These are phyloP conservation scores for Monodelphis domestica DNA, from an alignment of 2,797 vertebrate genomes.

Conservation along the genomic window DNA sequence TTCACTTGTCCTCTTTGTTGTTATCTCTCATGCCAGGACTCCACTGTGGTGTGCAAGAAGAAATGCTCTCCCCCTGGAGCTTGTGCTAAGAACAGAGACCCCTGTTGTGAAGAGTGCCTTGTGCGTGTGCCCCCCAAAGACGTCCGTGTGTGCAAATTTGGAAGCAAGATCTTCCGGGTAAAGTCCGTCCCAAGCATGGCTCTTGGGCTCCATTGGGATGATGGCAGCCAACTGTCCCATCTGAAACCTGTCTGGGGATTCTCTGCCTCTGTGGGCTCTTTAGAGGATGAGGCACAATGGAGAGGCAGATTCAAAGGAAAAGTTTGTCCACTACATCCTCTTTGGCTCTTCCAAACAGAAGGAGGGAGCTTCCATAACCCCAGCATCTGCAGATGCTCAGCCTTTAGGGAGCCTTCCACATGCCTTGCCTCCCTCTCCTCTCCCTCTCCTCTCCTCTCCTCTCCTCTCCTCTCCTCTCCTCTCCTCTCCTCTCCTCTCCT, in stretches of 20 bases:
- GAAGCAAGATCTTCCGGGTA: constrained; percentile 96
- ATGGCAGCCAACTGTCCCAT: background rate
- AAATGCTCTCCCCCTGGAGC: constrained; percentile 88
- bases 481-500: background rate
- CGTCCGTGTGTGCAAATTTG: constrained; percentile 93
- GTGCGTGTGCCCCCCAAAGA: constrained; percentile 90
- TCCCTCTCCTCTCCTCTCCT: background rate
- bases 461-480: background rate
- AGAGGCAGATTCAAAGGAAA: background rate
- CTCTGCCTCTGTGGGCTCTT: background rate
- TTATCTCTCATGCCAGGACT: constrained; percentile 88
- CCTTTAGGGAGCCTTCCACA: background rate
- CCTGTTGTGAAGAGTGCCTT: constrained; percentile 93
- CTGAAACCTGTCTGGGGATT: no score
- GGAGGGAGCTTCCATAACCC: background rate
- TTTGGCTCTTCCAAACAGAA: background rate
- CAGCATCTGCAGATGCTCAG: background rate
- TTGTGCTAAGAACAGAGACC: constrained; percentile 84
- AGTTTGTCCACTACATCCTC: background rate
- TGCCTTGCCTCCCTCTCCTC: background rate
- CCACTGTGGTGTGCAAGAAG: constrained; percentile 94
- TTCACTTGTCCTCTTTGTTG: constrained; percentile 37
- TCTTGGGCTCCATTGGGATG: background rate
- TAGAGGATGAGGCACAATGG: background rate
- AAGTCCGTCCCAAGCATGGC: constrained; percentile 58